These are phyloP conservation scores for Nyctereutes procyonoides DNA, from an alignment of 2,113 vertebrate species.

Conservation along the genomic window DNA sequence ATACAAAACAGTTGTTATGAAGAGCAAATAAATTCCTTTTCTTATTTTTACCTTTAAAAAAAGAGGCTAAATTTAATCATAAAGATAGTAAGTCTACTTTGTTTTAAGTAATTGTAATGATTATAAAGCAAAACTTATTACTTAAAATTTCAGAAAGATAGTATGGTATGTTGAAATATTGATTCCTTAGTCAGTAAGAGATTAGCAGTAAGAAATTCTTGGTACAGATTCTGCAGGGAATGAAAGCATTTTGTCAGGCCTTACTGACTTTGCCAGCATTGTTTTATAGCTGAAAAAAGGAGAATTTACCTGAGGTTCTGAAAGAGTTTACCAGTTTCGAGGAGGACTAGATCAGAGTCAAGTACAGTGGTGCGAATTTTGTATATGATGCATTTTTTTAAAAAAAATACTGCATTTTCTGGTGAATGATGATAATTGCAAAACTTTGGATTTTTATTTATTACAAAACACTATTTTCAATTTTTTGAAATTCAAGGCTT, in stretches of 20 bases:
- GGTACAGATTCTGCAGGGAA: conserved; percentile 1
- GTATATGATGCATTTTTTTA: not conserved
- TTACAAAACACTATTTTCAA: not conserved
- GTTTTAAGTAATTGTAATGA: conserved; percentile 35
- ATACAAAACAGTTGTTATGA: not conserved
- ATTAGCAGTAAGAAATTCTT: not conserved
- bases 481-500: not conserved
- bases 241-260: not conserved
- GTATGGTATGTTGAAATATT: not conserved
- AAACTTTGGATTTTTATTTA: conserved; percentile 22
- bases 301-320: not conserved
- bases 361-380: not conserved
- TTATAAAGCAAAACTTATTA: conserved; percentile 10
- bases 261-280: not conserved
- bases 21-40: not conserved
- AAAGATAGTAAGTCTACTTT: conserved; percentile 20
- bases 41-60: conserved; percentile 43
- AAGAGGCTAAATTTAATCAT: conserved; percentile 13
- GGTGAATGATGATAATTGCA: not conserved
- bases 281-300: conserved; percentile 18
- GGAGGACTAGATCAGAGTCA: not conserved
- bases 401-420: not conserved
- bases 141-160: conserved; percentile 31
- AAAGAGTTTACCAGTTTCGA: not conserved
- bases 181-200: not conserved